Percentiles rank a stretch among this genome's conserved stretches.
These are phyloP conservation scores for Microtus pennsylvanicus DNA, from an alignment of 2,113 vertebrate species.

Conservation along the genomic window DNA sequence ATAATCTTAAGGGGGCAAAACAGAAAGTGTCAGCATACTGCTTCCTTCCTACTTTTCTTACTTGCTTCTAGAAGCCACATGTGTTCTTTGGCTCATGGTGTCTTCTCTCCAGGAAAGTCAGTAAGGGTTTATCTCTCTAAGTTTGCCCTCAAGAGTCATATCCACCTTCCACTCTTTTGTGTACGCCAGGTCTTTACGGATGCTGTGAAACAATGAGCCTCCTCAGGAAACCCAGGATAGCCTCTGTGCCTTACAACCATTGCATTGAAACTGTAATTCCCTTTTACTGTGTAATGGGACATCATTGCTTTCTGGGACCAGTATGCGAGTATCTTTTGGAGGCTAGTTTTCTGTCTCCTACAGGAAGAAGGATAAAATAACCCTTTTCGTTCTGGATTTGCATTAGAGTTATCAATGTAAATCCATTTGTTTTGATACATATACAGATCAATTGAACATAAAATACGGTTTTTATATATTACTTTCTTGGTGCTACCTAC, in stretches of 20 bases:
- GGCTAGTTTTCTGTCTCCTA: background rate
- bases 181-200: background rate
- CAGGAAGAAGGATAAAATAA: constrained; percentile 31
- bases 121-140: background rate
- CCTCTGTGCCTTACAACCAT: background rate
- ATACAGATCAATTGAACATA: background rate
- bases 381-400: background rate
- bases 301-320: background rate
- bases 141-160: background rate
- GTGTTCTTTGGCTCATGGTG: background rate
- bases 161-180: background rate
- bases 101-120: background rate
- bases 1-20: constrained; percentile 3
- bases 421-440: constrained; percentile 4
- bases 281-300: background rate
- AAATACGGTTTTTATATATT: background rate
- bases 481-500: background rate
- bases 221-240: background rate
- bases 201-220: background rate
- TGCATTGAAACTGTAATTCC: background rate
- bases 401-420: background rate
- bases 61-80: background rate
- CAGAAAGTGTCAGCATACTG: background rate
- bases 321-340: background rate
- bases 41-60: background rate